Percentiles rank a stretch among this genome's conserved stretches.
phyloP scores from a whole-genome alignment of 2,113 vertebrate species.

The Gallinago jamesoni region DNA sequence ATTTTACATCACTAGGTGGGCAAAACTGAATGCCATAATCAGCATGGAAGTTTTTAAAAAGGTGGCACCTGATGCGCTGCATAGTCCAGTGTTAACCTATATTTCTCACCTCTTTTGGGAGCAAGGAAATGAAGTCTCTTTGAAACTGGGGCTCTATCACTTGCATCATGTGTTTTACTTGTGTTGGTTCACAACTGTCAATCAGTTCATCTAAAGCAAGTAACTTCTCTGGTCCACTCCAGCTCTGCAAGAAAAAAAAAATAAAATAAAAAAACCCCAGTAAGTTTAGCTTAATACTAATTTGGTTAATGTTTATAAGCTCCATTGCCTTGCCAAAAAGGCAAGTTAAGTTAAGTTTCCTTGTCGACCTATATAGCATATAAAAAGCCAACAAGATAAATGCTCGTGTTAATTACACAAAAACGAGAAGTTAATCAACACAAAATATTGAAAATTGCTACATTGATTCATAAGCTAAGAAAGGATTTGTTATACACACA shows the following conservation, averaged over 20 bases:
- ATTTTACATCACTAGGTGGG: not conserved
- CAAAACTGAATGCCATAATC: conserved; percentile 5
- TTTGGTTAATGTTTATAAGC: not conserved
- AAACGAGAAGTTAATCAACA: conserved; percentile 57
- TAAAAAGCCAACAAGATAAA: conserved; percentile 28
- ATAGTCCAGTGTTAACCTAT: not conserved
- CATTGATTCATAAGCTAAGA: conserved; percentile 46
- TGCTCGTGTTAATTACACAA: conserved; percentile 30
- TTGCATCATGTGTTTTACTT: conserved; percentile 99
- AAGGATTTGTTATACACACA: conserved; percentile 45
- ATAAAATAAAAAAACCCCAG: not conserved
- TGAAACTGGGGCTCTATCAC: conserved; percentile 99
- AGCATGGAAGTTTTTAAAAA: conserved; percentile 4
- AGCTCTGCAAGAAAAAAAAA: conserved; percentile 77
- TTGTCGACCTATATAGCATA: not conserved
- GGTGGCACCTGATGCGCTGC: not conserved
- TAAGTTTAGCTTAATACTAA: not conserved
- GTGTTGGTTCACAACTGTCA: conserved; percentile 98
- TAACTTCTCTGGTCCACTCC: conserved; percentile 96
- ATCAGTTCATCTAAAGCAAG: conserved; percentile 98
- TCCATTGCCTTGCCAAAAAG: not conserved
- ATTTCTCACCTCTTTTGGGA: conserved; percentile 96
- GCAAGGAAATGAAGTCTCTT: conserved; percentile 98
- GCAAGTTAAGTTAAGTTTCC: not conserved
- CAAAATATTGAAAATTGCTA: conserved; percentile 47